Evolutionary conservation across 2,113 vertebrate genomes (phyloP), one percentile per base, ranked within the genome.

Genomic region (Riparia riparia): DNA sequence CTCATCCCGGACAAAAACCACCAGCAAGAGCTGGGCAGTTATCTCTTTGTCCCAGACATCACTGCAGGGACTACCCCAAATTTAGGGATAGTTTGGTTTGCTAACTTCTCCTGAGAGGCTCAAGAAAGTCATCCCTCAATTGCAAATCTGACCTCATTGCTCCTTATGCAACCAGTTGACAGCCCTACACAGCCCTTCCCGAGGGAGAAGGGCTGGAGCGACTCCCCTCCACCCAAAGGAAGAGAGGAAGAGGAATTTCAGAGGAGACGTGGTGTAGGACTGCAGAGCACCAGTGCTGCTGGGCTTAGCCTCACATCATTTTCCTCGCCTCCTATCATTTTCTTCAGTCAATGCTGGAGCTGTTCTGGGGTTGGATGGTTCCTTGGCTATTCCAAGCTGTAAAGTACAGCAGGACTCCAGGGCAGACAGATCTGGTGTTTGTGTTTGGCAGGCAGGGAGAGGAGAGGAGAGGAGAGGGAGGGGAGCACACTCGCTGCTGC

Each of bases 221-320:
- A 42, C 50, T 51, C 45, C 14, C 41, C 18, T 19, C 21, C 5
- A 73, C 15, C 51, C 68, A 45, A 1, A 0, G 4, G 34, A n/a
- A 21, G 53, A 58, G 21, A n/a, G 41, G 9, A 44, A 81, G 32
- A 32, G 25, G 26, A 6, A 34, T 49, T 72, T 56, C 84, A 88
- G 37, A 49, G 32, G 19, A 56, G 28, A 25, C 0, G 0, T 1
- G n/a, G 61, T 1, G 7, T 0, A 47, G 73, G 63, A 37, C 21
- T 45, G 34, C 39, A 44, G 90, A 86, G 22, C 51, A 51, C 14
- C 25, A 47, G 29, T 7, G 34, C 18, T 72, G 74, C 63, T 82
- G 25, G 58, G 17, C 25, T 80, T 51, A 63, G 41, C 42, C 47
- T 61, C 45, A 49, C 1, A 2, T n/a, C 6, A 18, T 76, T 91